A percentile compares a stretch with the other conserved stretches of the same genome.
phyloP scores from a whole-genome alignment of 2,113 vertebrate genomes.

The Actenoides hombroni region DNA sequence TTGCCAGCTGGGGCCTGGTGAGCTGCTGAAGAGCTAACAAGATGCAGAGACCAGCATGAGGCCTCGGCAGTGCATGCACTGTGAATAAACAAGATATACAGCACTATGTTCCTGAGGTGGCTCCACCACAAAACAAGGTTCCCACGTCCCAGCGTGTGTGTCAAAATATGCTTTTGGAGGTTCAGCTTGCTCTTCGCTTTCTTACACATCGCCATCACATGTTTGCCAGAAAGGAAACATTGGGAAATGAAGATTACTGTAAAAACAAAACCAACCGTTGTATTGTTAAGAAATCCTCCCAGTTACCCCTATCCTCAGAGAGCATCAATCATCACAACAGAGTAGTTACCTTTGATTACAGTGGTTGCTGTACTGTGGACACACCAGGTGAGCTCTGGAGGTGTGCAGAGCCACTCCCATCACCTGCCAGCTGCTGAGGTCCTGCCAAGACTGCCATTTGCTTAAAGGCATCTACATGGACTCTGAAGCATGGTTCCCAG shows the following conservation, averaged over 20 bases:
- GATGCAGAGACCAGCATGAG: slow-evolving; percentile 50
- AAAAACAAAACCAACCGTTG: not conserved
- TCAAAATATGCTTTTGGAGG: not conserved
- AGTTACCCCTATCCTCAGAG: not conserved
- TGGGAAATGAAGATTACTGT: slow-evolving; percentile 25
- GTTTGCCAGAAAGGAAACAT: slow-evolving; percentile 24
- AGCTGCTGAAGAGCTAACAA: slow-evolving; percentile 72
- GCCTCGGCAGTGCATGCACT: not conserved
- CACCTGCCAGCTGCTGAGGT: not conserved
- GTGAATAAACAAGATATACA: slow-evolving; percentile 44
- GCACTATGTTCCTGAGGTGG: not conserved
- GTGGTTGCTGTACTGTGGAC: not conserved
- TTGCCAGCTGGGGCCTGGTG: slow-evolving; percentile 60
- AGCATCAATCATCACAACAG: not conserved
- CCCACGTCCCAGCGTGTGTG: not conserved
- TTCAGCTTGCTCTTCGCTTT: not conserved
- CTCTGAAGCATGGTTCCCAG: not conserved
- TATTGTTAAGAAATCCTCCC: not conserved
- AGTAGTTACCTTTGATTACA: not conserved
- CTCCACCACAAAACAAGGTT: not conserved
- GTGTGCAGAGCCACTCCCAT: not conserved
- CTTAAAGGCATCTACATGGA: not conserved
- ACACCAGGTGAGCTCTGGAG: not conserved
- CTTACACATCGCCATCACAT: not conserved
- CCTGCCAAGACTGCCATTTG: not conserved